Conservation (phyloP, 2,888 invertebrate species). For the Meta bourneti region DNA sequence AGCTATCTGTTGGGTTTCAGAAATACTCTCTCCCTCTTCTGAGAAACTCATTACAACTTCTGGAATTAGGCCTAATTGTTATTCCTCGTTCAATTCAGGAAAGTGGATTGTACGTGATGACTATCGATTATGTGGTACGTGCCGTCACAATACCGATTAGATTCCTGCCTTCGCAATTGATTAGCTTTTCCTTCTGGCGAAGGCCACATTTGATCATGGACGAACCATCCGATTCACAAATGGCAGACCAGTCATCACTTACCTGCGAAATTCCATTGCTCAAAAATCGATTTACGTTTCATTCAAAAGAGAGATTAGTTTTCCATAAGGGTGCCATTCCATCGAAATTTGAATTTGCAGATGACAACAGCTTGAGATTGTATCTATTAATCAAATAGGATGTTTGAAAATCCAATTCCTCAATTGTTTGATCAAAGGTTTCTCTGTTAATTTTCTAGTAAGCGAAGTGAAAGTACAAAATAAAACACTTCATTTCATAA, state of each 20-base stretch:
- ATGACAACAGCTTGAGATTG: not conserved
- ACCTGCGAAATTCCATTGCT: not conserved
- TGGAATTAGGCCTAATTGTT: slow-evolving; percentile 17
- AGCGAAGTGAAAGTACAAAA: too few species aligned
- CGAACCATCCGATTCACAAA: not conserved
- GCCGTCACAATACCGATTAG: slow-evolving; percentile 31
- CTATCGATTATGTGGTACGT: slow-evolving; percentile 35
- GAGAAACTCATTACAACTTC: slow-evolving; percentile 17
- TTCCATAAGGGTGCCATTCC: not conserved
- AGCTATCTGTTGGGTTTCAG: not conserved
- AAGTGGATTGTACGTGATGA: slow-evolving; percentile 19
- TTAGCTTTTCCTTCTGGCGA: slow-evolving; percentile 27
- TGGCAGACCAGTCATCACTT: not conserved
- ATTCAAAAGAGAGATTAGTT: not conserved
- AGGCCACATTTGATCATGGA: not conserved
- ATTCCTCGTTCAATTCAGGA: slow-evolving; percentile 12
- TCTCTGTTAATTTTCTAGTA: too few species aligned
- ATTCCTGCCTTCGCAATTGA: slow-evolving; percentile 19
- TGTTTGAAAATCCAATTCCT: too few species aligned
- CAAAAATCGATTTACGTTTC: not conserved
- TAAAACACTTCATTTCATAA: too few species aligned
- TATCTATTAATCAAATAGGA: not conserved
- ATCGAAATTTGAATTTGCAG: not conserved
- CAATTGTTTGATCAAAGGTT: too few species aligned
- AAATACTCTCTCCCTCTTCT: not conserved